Conservation (phyloP, 2,888 invertebrate species). For the Bugulina stolonifera region DNA sequence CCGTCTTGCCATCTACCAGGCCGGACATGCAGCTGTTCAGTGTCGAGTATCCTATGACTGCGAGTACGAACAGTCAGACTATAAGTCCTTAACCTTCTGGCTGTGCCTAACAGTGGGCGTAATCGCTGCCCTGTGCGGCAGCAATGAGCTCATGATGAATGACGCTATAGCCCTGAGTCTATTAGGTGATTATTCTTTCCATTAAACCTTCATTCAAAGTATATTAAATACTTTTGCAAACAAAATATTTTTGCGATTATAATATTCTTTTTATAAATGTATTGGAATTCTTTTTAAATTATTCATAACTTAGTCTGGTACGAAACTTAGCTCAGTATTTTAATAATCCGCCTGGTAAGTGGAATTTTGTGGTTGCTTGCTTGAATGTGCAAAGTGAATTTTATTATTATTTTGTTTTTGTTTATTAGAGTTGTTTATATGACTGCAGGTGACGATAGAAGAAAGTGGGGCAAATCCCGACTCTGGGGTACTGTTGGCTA, state of each 20-base stretch:
- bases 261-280: too few species aligned
- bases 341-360: too few species aligned
- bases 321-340: too few species aligned
- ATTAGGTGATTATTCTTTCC: slow-evolving; percentile 71
- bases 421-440: too few species aligned
- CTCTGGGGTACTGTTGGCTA: slow-evolving; percentile 84
- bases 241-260: too few species aligned
- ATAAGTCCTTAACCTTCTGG: slow-evolving; percentile 60
- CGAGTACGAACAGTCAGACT: slow-evolving; percentile 54
- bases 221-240: too few species aligned
- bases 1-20: background rate
- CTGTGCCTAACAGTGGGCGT: slow-evolving; percentile 75
- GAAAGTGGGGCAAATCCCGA: slow-evolving; percentile 76
- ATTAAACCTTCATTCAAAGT: too few species aligned
- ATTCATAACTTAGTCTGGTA: too few species aligned
- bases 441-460: slow-evolving; percentile 59
- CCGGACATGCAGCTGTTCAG: background rate
- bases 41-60: background rate
- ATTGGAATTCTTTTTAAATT: too few species aligned
- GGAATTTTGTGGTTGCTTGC: too few species aligned
- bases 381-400: too few species aligned
- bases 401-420: too few species aligned
- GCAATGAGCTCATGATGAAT: slow-evolving; percentile 71
- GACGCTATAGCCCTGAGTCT: slow-evolving; percentile 80
- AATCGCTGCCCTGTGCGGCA: slow-evolving; percentile 69